Conservation (phyloP, 2,113 vertebrate species). For the Semnornis frantzii region DNA sequence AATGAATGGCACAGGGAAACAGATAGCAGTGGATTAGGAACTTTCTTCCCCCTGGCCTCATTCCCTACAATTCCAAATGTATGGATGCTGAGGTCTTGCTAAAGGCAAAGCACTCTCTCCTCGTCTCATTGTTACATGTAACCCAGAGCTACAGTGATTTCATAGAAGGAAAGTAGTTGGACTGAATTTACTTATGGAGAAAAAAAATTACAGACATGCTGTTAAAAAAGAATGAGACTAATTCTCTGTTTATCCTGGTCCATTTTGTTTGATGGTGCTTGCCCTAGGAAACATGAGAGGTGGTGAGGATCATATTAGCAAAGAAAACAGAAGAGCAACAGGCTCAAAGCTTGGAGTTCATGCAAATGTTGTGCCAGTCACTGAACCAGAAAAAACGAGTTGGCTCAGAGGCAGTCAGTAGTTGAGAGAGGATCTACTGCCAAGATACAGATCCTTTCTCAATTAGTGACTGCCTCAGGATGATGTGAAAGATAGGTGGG, state of each 20-base stretch:
- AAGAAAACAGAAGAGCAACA: not conserved
- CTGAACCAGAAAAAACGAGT: not conserved
- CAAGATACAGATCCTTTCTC: not conserved
- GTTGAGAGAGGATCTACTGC: not conserved
- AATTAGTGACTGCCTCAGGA: not conserved
- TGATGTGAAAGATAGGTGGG: not conserved
- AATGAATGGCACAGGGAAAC: not conserved
- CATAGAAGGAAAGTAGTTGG: not conserved
- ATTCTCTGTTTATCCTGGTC: not conserved
- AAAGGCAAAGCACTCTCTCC: not conserved
- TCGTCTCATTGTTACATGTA: fast-evolving
- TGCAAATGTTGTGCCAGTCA: not conserved
- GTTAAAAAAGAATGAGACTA: conserved; percentile 7
- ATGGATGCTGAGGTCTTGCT: not conserved
- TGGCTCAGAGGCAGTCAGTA: not conserved
- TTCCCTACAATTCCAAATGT: not conserved
- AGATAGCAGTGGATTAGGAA: not conserved
- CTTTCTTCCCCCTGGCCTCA: fast-evolving
- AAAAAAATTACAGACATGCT: not conserved
- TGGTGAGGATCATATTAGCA: not conserved
- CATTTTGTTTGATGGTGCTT: not conserved
- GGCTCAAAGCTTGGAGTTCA: not conserved
- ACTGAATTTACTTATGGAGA: not conserved
- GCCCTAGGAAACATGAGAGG: not conserved
- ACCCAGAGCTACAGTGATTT: not conserved